Evolutionary conservation across 2,888 invertebrate species (phyloP).

Genomic region (Tinea semifulvella): DNA sequence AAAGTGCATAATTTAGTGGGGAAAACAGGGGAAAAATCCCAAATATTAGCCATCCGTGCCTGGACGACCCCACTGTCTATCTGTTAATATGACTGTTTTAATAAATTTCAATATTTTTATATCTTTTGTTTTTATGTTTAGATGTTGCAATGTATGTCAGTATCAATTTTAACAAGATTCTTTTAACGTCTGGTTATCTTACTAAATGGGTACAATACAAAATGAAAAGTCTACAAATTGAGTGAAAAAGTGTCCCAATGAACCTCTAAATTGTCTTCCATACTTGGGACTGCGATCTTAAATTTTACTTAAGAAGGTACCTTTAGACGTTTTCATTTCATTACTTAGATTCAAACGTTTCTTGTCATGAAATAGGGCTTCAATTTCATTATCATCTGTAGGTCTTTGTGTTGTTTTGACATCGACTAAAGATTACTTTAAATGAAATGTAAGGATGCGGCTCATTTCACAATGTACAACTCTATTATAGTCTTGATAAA

Average conservation of each 20-base stretch:
- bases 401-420: slow-evolving; percentile 31
- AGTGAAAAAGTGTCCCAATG: slow-evolving; percentile 45
- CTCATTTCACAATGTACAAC: slow-evolving; percentile 46
- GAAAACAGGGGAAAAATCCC: too few species aligned
- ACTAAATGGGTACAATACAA: slow-evolving; percentile 27
- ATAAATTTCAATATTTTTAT: too few species aligned
- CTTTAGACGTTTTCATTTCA: slow-evolving; percentile 32
- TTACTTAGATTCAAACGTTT: slow-evolving; percentile 35
- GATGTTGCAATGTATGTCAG: too few species aligned
- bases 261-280: slow-evolving; percentile 42
- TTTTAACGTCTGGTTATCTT: slow-evolving; percentile 23
- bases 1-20: too few species aligned
- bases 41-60: too few species aligned
- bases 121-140: too few species aligned
- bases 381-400: slow-evolving; percentile 35
- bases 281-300: slow-evolving; percentile 36
- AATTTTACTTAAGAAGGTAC: slow-evolving; percentile 33
- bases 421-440: slow-evolving; percentile 30
- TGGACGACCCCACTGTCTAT: too few species aligned
- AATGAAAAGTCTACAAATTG: slow-evolving; percentile 39
- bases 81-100: too few species aligned
- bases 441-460: slow-evolving; percentile 37
- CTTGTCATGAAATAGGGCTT: slow-evolving; percentile 29
- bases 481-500: slow-evolving; percentile 49
- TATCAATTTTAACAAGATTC: slow-evolving; percentile 25